These are phyloP conservation scores for Bettongia penicillata DNA, from an alignment of 2,113 vertebrate species.

Conservation along the genomic window DNA sequence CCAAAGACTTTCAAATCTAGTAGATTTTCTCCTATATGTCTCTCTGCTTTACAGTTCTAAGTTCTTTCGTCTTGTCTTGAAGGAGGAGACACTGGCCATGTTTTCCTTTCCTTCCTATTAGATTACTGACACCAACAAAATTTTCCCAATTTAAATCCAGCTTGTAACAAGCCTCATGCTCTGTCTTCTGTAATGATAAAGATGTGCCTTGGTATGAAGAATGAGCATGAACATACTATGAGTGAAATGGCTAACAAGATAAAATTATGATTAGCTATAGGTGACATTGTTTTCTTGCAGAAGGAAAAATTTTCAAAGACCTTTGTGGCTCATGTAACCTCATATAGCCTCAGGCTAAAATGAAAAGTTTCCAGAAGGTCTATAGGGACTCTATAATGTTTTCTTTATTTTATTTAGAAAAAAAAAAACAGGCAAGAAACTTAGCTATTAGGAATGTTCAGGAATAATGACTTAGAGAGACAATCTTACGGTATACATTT, in stretches of 20 bases:
- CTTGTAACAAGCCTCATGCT: background rate
- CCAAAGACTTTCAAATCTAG: background rate
- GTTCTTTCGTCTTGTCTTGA: background rate
- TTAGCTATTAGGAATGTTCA: background rate
- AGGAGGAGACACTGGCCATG: slow-evolving; percentile 8
- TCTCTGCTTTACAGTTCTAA: background rate
- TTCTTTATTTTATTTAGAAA: background rate
- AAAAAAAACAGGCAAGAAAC: background rate
- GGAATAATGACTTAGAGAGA: background rate
- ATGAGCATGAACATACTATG: background rate
- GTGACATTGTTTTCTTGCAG: background rate
- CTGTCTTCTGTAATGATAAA: background rate
- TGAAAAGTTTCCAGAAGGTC: background rate
- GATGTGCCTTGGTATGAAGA: background rate
- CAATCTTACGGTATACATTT: background rate
- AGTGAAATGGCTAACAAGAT: background rate
- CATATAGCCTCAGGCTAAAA: background rate
- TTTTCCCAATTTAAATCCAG: background rate
- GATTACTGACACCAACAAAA: background rate
- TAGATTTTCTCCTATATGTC: background rate
- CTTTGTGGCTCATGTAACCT: background rate
- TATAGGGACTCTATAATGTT: background rate
- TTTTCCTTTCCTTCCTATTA: slow-evolving; percentile 1
- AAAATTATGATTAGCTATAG: background rate
- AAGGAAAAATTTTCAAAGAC: slow-evolving; percentile 26